These are phyloP conservation scores for Pelmatolapia mariae DNA, from an alignment of 2,113 vertebrate species.

Conservation along the genomic window DNA sequence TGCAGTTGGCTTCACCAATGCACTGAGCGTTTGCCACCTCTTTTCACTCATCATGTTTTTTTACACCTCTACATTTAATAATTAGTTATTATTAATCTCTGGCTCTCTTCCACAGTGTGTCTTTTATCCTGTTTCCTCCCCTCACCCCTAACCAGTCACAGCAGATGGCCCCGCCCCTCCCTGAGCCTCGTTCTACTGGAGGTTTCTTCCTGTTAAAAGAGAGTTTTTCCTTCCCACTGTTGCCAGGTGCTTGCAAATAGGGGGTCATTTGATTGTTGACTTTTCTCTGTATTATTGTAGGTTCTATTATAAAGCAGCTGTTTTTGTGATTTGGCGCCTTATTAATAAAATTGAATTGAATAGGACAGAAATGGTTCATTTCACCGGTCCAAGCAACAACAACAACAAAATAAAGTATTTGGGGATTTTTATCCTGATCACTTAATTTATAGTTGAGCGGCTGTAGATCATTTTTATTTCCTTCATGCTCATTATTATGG, in stretches of 20 bases:
- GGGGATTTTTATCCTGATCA: background rate
- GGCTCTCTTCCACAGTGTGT: background rate
- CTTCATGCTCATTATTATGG: background rate
- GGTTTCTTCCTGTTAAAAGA: background rate
- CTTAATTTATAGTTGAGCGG: background rate
- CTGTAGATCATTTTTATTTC: background rate
- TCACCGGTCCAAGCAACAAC: background rate
- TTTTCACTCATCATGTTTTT: background rate
- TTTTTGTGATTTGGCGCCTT: background rate
- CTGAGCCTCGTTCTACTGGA: background rate
- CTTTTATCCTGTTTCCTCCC: background rate
- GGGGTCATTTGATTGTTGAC: background rate
- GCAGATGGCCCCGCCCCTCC: background rate
- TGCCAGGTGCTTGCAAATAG: background rate
- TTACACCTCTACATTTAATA: background rate
- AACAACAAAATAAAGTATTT: background rate
- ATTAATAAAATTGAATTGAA: background rate
- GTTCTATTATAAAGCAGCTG: background rate
- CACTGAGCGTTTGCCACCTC: background rate
- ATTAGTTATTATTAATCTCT: background rate
- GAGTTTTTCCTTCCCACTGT: background rate
- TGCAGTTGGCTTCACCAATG: background rate
- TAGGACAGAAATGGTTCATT: background rate
- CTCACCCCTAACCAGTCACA: background rate
- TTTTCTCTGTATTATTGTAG: background rate